These are phyloP conservation scores for Drosophila serrata DNA, from an alignment of 1,140 invertebrate species.

Conservation along the genomic window DNA sequence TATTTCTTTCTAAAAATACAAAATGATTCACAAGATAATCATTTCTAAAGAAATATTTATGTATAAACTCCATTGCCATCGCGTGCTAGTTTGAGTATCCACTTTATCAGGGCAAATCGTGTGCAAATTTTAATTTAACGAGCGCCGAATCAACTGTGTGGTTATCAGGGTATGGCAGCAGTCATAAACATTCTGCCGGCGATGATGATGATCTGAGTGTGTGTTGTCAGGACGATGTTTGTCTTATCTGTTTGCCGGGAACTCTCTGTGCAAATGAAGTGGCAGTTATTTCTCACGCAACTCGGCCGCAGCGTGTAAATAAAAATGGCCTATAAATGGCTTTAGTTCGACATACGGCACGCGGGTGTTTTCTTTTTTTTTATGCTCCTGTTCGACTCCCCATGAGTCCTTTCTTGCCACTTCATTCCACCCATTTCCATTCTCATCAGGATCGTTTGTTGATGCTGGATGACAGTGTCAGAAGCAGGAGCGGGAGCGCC, in stretches of 20 bases:
- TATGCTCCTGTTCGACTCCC: slow-evolving; percentile 8
- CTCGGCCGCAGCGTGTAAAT: slow-evolving; percentile 74
- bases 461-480: slow-evolving; percentile 28
- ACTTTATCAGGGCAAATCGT: slow-evolving; percentile 50
- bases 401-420: slow-evolving; percentile 9
- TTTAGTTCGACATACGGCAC: slow-evolving; percentile 61
- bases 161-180: slow-evolving; percentile 31
- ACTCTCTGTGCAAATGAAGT: slow-evolving; percentile 67
- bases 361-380: slow-evolving; percentile 29
- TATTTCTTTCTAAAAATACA: neutral
- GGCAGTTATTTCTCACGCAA: slow-evolving; percentile 80
- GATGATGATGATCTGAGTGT: slow-evolving; percentile 37
- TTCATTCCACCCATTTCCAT: slow-evolving; percentile 11
- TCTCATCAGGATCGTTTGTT: slow-evolving; percentile 34
- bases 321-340: slow-evolving; percentile 78
- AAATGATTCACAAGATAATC: neutral
- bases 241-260: slow-evolving; percentile 69
- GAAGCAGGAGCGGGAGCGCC: neutral
- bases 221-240: slow-evolving; percentile 59
- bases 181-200: slow-evolving; percentile 70
- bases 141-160: slow-evolving; percentile 47
- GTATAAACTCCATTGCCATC: neutral
- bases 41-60: neutral
- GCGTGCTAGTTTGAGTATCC: slow-evolving; percentile 1
- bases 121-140: slow-evolving; percentile 77